Percentiles rank a stretch among this genome's conserved stretches.
Evolutionary conservation across 2,888 invertebrate species (phyloP).

Genomic region (Noctua comes): DNA sequence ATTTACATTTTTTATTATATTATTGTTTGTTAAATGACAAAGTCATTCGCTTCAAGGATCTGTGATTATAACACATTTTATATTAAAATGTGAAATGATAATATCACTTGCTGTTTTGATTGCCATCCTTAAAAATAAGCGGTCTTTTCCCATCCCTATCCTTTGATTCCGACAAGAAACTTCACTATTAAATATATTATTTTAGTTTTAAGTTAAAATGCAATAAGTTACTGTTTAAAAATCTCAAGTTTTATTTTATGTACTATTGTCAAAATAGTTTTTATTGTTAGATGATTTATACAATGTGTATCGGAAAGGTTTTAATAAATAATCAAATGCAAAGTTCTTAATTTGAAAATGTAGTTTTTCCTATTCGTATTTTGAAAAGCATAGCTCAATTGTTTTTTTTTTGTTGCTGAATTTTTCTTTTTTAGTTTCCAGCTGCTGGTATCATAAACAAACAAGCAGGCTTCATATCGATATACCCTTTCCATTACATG

Average conservation of each 20-base stretch:
- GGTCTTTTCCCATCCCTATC: slow-evolving; percentile 37
- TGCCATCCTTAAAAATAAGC: slow-evolving; percentile 67
- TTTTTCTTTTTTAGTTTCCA: neutral
- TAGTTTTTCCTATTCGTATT: neutral
- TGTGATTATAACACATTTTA: slow-evolving; percentile 88
- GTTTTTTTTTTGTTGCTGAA: neutral
- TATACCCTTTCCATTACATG: slow-evolving; percentile 29
- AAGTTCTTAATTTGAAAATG: neutral
- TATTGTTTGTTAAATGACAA: slow-evolving; percentile 69
- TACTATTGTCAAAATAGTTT: slow-evolving; percentile 56
- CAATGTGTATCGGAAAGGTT: slow-evolving; percentile 13
- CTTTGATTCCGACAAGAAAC: slow-evolving; percentile 28
- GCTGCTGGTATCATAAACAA: neutral
- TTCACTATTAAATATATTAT: slow-evolving; percentile 27
- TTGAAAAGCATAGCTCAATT: neutral
- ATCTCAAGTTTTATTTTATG: slow-evolving; percentile 56
- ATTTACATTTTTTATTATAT: slow-evolving; percentile 42
- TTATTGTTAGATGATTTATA: slow-evolving; percentile 49
- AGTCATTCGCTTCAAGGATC: slow-evolving; percentile 76
- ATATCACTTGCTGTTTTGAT: slow-evolving; percentile 81
- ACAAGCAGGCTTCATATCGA: neutral
- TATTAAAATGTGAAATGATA: slow-evolving; percentile 87
- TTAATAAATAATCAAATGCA: neutral
- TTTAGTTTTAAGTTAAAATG: slow-evolving; percentile 27
- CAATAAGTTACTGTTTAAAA: slow-evolving; percentile 33